Evolutionary conservation across 2,888 invertebrate species (phyloP), one percentile per base, ranked within the genome.

Genomic region (Stegophylla sp.): DNA sequence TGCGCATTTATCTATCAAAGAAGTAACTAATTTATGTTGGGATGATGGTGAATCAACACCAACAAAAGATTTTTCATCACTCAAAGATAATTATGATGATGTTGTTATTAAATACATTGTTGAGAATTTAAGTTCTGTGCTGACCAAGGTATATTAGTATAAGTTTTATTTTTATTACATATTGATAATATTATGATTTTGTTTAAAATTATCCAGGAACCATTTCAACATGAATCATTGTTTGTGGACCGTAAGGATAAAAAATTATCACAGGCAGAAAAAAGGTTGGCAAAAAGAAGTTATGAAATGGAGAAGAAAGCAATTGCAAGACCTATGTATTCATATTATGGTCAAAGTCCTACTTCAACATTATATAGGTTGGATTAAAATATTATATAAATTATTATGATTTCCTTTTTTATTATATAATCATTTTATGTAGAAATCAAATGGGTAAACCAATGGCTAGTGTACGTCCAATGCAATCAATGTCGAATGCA

Each of bases 251-350:
- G 96, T 63, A 97, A 97, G 86, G 97, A 97, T 85, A 94, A 97
- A 87, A 95, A 97, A 85, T 88, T 98, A 63, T 96, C 97, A 0
- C 93, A 94, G 85, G 94, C 95, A 43, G 98, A 98, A 86, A 98
- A 98, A 86, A 89, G 95, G 84, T 88, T 97, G 76, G 98, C 98
- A 0, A 94, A 97, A 86, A 91, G 96, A 83, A 93, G 94, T 61
- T 98, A 98, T 86, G 97, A 97, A 86, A 88, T 96, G 83, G 97
- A 98, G 86, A 98, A 98, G 88, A 94, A 95, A 86, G 94, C 94
- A 0, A 84, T 85, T 81, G 84, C 84, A 45, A 83, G 86, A 51
- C 86, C 86, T 5, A 85, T 86, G 34, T 87, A 87, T 82, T 84
- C 85, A 17, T 86, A 86, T 82, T 86, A 86, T 82, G 85, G 85